phyloP scores from a whole-genome alignment of 2,888 invertebrate species.

The Danaus chrysippus region DNA sequence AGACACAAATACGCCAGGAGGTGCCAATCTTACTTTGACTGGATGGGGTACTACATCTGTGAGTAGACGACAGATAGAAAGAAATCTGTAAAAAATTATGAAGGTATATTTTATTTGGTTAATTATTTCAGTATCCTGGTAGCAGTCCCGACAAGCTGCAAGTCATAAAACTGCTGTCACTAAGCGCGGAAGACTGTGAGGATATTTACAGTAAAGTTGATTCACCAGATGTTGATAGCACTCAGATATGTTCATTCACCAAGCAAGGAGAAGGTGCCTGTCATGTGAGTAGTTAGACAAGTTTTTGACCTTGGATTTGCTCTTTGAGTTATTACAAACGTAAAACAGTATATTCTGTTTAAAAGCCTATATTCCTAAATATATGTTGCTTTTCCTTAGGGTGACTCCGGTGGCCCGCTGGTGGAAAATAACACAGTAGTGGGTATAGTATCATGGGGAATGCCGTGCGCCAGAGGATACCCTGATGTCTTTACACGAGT shows the following conservation, averaged over 20 bases:
- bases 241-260: slow-evolving; percentile 80
- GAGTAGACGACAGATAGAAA: slow-evolving; percentile 31
- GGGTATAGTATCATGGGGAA: slow-evolving; percentile 77
- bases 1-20: slow-evolving; percentile 47
- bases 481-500: slow-evolving; percentile 77
- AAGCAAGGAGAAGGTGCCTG: slow-evolving; percentile 81
- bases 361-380: background rate
- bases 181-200: slow-evolving; percentile 71
- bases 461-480: slow-evolving; percentile 72
- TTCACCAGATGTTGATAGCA: slow-evolving; percentile 60
- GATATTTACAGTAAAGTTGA: slow-evolving; percentile 50
- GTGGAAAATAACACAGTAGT: slow-evolving; percentile 55
- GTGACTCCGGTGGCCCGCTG: slow-evolving; percentile 77
- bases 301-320: background rate
- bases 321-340: background rate
- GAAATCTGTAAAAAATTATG: too few species aligned
- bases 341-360: background rate
- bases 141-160: slow-evolving; percentile 74
- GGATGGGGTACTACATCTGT: slow-evolving; percentile 74
- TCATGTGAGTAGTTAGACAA: slow-evolving; percentile 67
- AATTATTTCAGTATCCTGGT: slow-evolving; percentile 74
- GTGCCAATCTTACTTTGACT: slow-evolving; percentile 54
- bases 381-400: slow-evolving; percentile 48
- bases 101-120: too few species aligned
- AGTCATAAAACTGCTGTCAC: slow-evolving; percentile 67